Percentiles rank a stretch among this genome's conserved stretches.
These are phyloP conservation scores for Myotis davidii DNA, from an alignment of 2,113 vertebrate species.

Conservation along the genomic window DNA sequence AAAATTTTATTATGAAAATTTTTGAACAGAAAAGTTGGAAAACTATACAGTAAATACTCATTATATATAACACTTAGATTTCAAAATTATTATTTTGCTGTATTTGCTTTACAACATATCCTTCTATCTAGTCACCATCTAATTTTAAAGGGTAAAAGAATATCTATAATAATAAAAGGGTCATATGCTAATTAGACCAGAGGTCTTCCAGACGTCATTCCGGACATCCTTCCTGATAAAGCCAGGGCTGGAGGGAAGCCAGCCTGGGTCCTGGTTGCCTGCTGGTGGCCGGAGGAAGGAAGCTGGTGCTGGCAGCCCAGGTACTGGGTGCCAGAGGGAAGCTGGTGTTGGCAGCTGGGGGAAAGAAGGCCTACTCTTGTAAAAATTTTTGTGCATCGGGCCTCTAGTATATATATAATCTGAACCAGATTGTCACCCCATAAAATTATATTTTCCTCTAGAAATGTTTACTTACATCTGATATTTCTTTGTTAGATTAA, in stretches of 20 bases:
- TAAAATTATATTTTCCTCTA: not conserved
- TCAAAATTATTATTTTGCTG: not conserved
- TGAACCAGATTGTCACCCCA: not conserved
- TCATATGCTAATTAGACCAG: no score
- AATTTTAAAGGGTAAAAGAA: not conserved
- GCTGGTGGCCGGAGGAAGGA: no score
- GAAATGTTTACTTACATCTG: not conserved
- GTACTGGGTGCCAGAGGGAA: no score
- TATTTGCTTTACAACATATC: not conserved
- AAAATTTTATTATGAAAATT: not conserved
- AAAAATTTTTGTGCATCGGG: no score
- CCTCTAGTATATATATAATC: no score
- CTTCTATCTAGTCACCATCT: not conserved
- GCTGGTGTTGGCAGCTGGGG: no score
- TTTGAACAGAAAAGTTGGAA: not conserved
- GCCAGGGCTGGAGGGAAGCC: no score
- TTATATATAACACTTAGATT: not conserved
- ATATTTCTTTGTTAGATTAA: conserved; percentile 9
- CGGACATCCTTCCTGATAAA: no score
- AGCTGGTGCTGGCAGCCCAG: no score
- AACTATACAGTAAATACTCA: not conserved
- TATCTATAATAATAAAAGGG: not conserved
- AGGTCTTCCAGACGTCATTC: no score
- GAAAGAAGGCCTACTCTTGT: no score
- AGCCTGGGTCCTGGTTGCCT: no score